Evolutionary conservation across 2,797 vertebrate species (phyloP), one percentile per base, ranked within the genome.

Genomic region (Catharus ustulatus): DNA sequence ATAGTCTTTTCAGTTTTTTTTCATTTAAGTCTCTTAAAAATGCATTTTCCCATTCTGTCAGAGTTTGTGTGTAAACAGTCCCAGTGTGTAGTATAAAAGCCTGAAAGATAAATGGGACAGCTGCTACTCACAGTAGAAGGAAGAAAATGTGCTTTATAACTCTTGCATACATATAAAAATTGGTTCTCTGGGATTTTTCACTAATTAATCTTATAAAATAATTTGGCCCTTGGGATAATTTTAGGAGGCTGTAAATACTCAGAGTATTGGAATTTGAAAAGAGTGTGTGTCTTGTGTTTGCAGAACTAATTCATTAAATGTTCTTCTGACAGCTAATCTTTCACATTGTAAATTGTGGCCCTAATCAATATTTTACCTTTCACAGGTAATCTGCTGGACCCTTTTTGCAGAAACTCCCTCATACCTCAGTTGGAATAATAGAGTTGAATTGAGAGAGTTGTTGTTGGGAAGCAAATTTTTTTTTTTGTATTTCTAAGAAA

Each of bases 181-280:
- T 5, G 7, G 13, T 93, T 93, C 58, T 49, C 26, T 95, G 87
- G 63, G 74, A 62, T 92, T 95, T 95, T 94, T 88, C 21, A n/a
- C 72, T 87, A 76, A 89, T 94, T 80, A 87, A 76, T 94, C 74
- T 69, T 84, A 62, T 81, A 16, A 93, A 93, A 62, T 95, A 89
- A 84, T 91, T 90, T 94, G 55, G 40, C 83, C 36, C 55, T 87
- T 89, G 84, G 87, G 90, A 73, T 95, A 62, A 69, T 76, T 92
- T 72, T 72, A 89, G 69, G 30, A 40, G 48, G 13, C 62, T 93
- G 76, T 94, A 89, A 95, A 87, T 91, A 63, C 51, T 84, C 15
- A 6, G 38, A 61, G 13, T 79, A n/a, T 77, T 42, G n/a, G 61
- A 84, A 92, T 75, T 55, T 68, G 55, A 75, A 94, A 94, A 78